These are phyloP conservation scores for Diabrotica balteata DNA, from an alignment of 2,888 invertebrate species.

Conservation along the genomic window DNA sequence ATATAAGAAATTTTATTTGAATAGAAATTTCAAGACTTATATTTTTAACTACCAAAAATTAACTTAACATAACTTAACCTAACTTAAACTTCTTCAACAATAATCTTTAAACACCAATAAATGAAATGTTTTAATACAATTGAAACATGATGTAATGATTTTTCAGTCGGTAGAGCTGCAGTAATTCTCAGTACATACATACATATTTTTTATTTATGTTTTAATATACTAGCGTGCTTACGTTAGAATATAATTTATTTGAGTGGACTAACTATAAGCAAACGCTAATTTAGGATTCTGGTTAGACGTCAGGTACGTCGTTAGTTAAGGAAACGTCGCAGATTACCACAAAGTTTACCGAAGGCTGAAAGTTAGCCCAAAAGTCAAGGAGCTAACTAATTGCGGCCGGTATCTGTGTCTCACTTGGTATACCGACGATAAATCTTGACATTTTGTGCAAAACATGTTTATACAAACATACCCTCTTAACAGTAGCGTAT, in stretches of 20 bases:
- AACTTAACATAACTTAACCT: too few relatives aligned
- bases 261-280: conserved; percentile 6
- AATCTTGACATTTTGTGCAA: conserved; percentile 31
- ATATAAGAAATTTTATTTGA: too few relatives aligned
- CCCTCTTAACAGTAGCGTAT: neutral
- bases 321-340: conserved; percentile 32
- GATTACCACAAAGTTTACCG: conserved; percentile 34
- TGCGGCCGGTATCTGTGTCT: conserved; percentile 33
- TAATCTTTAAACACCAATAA: too few relatives aligned
- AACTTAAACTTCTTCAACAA: too few relatives aligned
- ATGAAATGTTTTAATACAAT: too few relatives aligned
- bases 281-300: conserved; percentile 30
- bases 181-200: too few relatives aligned
- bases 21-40: too few relatives aligned
- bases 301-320: conserved; percentile 33
- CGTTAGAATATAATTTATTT: conserved; percentile 2
- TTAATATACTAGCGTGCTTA: too few relatives aligned
- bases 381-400: conserved; percentile 36
- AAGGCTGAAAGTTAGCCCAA: conserved; percentile 33
- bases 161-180: too few relatives aligned
- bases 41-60: too few relatives aligned
- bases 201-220: too few relatives aligned
- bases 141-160: too few relatives aligned
- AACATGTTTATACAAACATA: conserved; percentile 20
- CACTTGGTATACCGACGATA: conserved; percentile 33